These are phyloP conservation scores for Phalera bucephala DNA, from an alignment of 2,888 invertebrate genomes.

Conservation along the genomic window DNA sequence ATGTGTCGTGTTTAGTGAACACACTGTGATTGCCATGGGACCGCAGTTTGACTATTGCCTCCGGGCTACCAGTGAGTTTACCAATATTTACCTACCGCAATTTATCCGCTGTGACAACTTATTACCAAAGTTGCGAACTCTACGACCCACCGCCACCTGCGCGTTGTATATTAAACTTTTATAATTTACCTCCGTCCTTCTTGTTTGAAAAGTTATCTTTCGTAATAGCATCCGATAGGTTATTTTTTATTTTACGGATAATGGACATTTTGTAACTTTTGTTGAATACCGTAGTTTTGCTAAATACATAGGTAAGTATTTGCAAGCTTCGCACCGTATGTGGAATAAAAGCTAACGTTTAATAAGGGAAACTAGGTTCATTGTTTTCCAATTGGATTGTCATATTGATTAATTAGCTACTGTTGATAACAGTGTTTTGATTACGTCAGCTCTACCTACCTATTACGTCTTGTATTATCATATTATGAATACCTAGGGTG, in stretches of 20 bases:
- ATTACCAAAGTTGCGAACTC: constrained; percentile 20
- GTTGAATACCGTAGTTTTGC: too few species aligned
- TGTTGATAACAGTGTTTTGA: neutral
- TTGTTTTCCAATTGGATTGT: constrained; percentile 1
- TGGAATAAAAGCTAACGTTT: neutral
- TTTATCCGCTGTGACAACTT: constrained; percentile 23
- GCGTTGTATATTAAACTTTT: constrained; percentile 34
- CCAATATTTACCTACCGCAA: constrained; percentile 19
- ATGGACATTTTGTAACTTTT: too few species aligned
- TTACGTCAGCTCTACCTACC: neutral
- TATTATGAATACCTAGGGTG: too few species aligned
- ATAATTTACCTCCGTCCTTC: constrained; percentile 27
- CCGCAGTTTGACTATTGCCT: constrained; percentile 78
- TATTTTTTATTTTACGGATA: too few species aligned
- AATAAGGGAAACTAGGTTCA: neutral
- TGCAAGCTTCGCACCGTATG: neutral
- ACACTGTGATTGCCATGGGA: constrained; percentile 60
- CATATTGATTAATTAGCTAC: neutral
- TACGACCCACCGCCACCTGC: constrained; percentile 13
- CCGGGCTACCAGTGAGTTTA: constrained; percentile 73
- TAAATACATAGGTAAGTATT: too few species aligned
- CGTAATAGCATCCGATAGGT: constrained; percentile 10
- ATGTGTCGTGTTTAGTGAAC: constrained; percentile 72
- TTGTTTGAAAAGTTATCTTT: constrained; percentile 23
- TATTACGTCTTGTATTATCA: too few species aligned